A percentile compares a stretch with the other conserved stretches of the same genome.
Conservation (phyloP, 2,888 invertebrate genomes). For the Sialis fuliginosa region DNA sequence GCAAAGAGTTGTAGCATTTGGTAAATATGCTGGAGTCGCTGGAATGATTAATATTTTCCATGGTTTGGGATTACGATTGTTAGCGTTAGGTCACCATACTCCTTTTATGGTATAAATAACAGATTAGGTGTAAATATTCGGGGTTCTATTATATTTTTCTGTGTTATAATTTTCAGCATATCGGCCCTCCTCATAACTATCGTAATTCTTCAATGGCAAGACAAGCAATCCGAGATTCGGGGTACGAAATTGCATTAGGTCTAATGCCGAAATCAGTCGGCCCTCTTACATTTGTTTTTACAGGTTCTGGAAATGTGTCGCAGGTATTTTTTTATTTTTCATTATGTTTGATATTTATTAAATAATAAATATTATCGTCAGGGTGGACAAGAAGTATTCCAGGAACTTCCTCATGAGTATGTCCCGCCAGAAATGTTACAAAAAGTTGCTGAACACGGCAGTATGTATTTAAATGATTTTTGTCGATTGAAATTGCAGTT, state of each 20-base stretch:
- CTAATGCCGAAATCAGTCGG: conserved; percentile 97
- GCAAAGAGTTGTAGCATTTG: conserved; percentile 90
- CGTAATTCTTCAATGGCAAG: conserved; percentile 94
- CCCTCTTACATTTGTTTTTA: conserved; percentile 93
- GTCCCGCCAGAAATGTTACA: conserved; percentile 87
- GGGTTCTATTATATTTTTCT: conserved; percentile 1
- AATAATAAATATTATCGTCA: conserved; percentile 16
- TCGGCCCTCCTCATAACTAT: conserved; percentile 97
- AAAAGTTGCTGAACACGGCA: conserved; percentile 93
- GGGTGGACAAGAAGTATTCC: conserved; percentile 83
- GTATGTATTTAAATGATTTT: conserved; percentile 33
- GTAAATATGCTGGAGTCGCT: conserved; percentile 95
- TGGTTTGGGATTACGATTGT: conserved; percentile 79
- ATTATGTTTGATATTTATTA: neutral
- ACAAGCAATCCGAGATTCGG: conserved; percentile 95
- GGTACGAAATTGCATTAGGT: conserved; percentile 88
- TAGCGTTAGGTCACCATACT: conserved; percentile 96
- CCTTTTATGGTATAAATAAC: conserved; percentile 74
- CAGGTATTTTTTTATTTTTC: conserved; percentile 31
- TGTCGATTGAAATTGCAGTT: conserved; percentile 4
- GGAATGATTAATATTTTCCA: conserved; percentile 98
- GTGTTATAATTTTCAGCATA: conserved; percentile 41
- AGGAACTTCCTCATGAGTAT: conserved; percentile 93
- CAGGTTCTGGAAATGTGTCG: conserved; percentile 95
- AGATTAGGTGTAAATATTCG: neutral